Conservation (phyloP, 2,797 vertebrate genomes). For the Vultur gryphus region DNA sequence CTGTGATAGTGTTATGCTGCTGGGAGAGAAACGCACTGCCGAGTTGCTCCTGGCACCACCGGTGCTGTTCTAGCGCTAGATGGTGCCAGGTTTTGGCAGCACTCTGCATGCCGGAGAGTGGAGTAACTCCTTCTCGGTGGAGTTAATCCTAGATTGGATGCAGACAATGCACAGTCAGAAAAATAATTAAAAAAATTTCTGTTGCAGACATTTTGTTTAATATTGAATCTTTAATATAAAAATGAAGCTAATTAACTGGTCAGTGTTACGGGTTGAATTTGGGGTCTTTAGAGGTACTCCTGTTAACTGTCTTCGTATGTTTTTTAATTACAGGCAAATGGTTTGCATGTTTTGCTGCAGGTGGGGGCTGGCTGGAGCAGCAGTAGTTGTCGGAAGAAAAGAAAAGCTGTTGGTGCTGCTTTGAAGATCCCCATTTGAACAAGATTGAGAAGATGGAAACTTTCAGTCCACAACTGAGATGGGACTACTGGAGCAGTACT, state of each 20-base stretch:
- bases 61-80: conserved; percentile 48
- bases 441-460: background rate
- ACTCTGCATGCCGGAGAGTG: conserved; percentile 72
- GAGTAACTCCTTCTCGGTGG: conserved; percentile 50
- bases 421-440: background rate
- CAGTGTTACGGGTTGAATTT: background rate
- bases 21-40: conserved; percentile 64
- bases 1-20: conserved; percentile 70
- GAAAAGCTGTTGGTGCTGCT: background rate
- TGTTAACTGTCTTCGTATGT: background rate
- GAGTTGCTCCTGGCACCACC: background rate
- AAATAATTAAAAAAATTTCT: background rate
- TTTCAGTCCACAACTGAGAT: background rate
- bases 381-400: background rate
- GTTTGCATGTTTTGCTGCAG: background rate
- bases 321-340: background rate
- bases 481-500: background rate
- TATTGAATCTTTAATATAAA: background rate
- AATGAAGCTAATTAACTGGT: background rate
- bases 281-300: background rate
- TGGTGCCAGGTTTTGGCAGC: conserved; percentile 21
- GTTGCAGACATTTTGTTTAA: background rate
- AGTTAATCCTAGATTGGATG: conserved; percentile 70
- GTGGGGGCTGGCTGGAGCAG: background rate
- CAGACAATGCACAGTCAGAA: conserved; percentile 1